Base-by-base conservation (phyloP, 2,797 vertebrate genomes). In the Scyliorhinus canicula region DNA sequence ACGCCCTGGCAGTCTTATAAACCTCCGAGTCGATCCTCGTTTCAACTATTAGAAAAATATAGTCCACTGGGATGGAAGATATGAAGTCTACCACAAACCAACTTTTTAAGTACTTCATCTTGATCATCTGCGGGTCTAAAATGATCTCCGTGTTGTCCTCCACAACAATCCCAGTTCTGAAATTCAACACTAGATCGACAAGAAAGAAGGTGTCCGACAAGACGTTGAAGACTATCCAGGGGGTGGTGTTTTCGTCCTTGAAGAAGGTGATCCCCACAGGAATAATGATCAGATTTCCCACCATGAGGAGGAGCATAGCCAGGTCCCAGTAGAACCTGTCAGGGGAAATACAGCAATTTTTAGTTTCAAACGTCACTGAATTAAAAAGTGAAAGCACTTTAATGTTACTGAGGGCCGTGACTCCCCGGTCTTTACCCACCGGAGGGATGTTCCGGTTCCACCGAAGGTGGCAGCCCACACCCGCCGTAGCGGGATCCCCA, bases 61-160 rank as follows among this genome's bases (percentile, higher is more conserved):
- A 99, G 98, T 99, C 99, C 96, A 99, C 99, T 0, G 99, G 99
- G 95, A 99, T 99, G 96, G 99, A 99, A 95, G 99, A 99, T 97
- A 99, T 98, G 97, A 99, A 99, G 97, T 99, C 99, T 96, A 99
- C 99, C 96, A 99, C 98, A 3, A 99, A 99, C 99, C 99, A 99
- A 96, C 99, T 99, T 95, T 99, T 98, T 96, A 99, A 97, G 96
- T 99, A 99, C 96, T 99, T 99, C 97, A 99, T 98, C 97, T 99
- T 99, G 96, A 99, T 99, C 96, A 98, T 97, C 96, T 99, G 99
- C 0, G 99, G 99, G 96, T 99, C 99, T 95, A 99, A 97, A 96
- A 99, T 99, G 96, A 99, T 99, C 96, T 99, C 99, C 0, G 99
- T 99, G 97, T 99, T 99, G 98, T 99, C 99, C 97, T 99, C 99